A percentile compares a stretch with the other conserved stretches of the same genome.
Conservation (phyloP, 2,888 invertebrate genomes). For the Aphidius colemani region DNA sequence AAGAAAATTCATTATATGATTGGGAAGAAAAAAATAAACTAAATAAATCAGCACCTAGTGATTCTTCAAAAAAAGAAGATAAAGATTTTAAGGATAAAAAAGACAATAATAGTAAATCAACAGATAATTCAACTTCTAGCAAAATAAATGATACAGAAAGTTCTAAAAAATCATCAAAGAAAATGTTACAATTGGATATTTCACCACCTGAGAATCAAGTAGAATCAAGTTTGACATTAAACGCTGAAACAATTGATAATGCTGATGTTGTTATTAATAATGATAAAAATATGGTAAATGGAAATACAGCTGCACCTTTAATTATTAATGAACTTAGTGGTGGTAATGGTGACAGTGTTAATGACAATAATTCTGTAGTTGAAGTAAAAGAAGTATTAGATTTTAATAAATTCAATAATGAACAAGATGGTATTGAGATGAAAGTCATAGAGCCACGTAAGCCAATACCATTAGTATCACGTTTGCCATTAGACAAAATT, state of each 20-base stretch:
- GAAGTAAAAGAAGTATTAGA: too few relatives aligned
- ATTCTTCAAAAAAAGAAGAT: conserved; percentile 51
- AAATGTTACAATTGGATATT: conserved; percentile 57
- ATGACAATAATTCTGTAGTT: too few relatives aligned
- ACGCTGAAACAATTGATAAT: conserved; percentile 54
- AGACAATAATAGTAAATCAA: conserved; percentile 14
- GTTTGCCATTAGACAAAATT: conserved; percentile 51
- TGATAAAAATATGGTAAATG: too few relatives aligned
- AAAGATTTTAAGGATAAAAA: conserved; percentile 49
- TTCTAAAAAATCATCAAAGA: conserved; percentile 51
- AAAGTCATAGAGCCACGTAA: conserved; percentile 56
- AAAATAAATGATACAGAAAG: conserved; percentile 29
- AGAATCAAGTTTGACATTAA: conserved; percentile 59
- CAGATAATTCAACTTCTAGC: neutral
- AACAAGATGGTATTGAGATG: conserved; percentile 57
- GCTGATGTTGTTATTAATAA: too few relatives aligned
- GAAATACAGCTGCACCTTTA: too few relatives aligned
- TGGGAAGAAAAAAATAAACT: conserved; percentile 58
- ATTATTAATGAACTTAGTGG: too few relatives aligned
- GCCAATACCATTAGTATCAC: conserved; percentile 52
- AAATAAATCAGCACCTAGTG: conserved; percentile 49
- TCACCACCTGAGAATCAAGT: conserved; percentile 56
- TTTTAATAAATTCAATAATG: too few relatives aligned
- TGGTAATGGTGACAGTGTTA: too few relatives aligned
- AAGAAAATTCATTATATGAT: conserved; percentile 51